Conservation (phyloP, 1,140 invertebrate genomes). For the Eurytemora carolleeae region DNA sequence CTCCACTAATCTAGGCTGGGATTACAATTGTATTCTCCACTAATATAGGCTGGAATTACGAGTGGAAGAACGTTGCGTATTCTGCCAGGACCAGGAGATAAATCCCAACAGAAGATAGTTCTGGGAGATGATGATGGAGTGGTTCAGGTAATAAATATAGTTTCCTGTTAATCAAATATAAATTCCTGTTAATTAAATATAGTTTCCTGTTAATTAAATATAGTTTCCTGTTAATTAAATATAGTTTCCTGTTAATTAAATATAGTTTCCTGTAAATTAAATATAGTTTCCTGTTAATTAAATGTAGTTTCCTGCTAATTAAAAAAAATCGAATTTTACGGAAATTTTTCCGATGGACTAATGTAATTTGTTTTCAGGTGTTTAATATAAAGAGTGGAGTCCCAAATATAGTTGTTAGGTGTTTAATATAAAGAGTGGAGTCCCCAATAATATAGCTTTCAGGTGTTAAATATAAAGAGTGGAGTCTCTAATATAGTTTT, state of each 20-base stretch:
- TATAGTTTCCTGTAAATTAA: not conserved
- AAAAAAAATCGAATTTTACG: too few species aligned
- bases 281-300: not conserved
- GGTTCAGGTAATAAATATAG: not conserved
- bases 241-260: not conserved
- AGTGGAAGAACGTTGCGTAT: not conserved
- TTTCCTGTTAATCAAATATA: not conserved
- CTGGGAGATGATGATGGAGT: not conserved
- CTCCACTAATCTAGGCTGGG: not conserved
- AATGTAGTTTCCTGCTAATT: not conserved
- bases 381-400: too few species aligned
- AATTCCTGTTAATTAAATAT: not conserved
- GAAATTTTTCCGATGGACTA: too few species aligned
- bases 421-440: too few species aligned
- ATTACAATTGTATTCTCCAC: not conserved
- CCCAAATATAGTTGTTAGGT: too few species aligned
- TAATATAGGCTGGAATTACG: not conserved
- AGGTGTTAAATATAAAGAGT: too few species aligned
- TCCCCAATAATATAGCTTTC: too few species aligned
- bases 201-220: not conserved
- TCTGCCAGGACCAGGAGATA: not conserved
- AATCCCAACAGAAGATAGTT: conserved; percentile 7
- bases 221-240: not conserved
- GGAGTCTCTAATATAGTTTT: too few species aligned
- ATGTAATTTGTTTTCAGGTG: too few species aligned